Base-by-base conservation (phyloP, 2,797 vertebrate species). In the Tinamus major region DNA sequence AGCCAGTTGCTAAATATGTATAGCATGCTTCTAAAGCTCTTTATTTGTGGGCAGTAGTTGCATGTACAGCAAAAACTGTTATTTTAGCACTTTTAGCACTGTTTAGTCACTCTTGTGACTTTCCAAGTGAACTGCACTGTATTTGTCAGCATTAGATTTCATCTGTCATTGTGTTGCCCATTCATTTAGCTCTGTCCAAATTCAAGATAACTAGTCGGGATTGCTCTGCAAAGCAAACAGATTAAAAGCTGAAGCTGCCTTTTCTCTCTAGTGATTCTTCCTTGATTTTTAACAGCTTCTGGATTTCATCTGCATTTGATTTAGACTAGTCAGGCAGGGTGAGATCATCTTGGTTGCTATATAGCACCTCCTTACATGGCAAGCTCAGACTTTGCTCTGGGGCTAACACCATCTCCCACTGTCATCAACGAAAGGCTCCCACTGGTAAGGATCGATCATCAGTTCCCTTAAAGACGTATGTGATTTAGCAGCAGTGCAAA, bases 51-150 rank as follows among this genome's bases (percentile, higher is more conserved):
- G 58, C 27, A 74, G 61, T 23, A 75, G 6, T 77, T 94, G 56
- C 21, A 86, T 33, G 64, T 79, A 56, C 42, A 70, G 61, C 8
- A 27, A 41, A 85, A 86, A 74, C 8, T 27, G 16, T 74, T 15
- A 13, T 44, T 88, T 86, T 75, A 88, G 78, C 55, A 79, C 24
- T 51, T 27, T 75, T 91, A 83, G 49, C 75, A 53, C 39, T 64
- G 39, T 89, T 82, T 14, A 79, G 39, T 89, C 62, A 39, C 68
- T 87, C 58, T 49, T 87, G 37, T 90, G 80, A 77, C 46, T 68
- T 86, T 56, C 26, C 46, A 31, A 35, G 37, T 62, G 78, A 94
- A 37, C 71, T 56, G 26, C 8, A 56, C 17, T 1, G 0, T 20
- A 61, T 74, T 88, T 86, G n/a, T 56, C 61, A 86, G 35, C 20